These are phyloP conservation scores for Gryllus longicercus DNA, from an alignment of 2,888 invertebrate species.

Conservation along the genomic window DNA sequence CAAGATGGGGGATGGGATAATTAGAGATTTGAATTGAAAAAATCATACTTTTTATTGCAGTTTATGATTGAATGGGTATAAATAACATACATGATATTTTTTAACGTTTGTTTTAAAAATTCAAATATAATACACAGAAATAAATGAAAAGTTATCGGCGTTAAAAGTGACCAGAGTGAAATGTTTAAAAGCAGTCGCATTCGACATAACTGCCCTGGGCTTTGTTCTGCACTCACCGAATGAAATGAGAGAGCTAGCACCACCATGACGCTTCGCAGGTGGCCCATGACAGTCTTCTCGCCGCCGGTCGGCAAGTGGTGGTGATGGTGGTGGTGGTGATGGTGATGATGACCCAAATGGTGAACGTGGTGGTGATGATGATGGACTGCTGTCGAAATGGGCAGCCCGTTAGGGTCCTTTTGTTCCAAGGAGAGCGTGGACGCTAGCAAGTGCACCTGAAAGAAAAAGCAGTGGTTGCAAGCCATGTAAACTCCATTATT, in stretches of 20 bases:
- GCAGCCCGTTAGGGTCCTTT: neutral
- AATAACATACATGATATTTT: too few species aligned
- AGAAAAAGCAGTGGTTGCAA: neutral
- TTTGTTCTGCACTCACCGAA: too few species aligned
- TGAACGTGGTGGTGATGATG: neutral
- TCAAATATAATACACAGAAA: too few species aligned
- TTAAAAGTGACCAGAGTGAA: too few species aligned
- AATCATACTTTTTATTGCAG: too few species aligned
- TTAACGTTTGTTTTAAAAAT: too few species aligned
- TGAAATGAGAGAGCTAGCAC: constrained; percentile 38
- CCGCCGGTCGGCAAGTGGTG: constrained; percentile 18
- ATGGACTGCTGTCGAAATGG: neutral
- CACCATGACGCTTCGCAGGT: constrained; percentile 47
- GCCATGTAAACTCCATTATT: neutral
- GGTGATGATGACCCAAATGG: neutral
- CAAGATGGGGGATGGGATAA: too few species aligned
- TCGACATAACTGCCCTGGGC: too few species aligned
- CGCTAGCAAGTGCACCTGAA: constrained; percentile 30
- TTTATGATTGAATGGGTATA: too few species aligned
- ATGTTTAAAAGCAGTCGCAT: too few species aligned
- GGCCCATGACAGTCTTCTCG: constrained; percentile 24
- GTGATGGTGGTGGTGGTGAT: constrained; percentile 24
- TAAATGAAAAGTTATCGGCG: too few species aligned
- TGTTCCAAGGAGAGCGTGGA: constrained; percentile 31
- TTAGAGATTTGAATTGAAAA: too few species aligned